Conservation (phyloP, 1,140 invertebrate species). For the Brachionus paranguensis region DNA sequence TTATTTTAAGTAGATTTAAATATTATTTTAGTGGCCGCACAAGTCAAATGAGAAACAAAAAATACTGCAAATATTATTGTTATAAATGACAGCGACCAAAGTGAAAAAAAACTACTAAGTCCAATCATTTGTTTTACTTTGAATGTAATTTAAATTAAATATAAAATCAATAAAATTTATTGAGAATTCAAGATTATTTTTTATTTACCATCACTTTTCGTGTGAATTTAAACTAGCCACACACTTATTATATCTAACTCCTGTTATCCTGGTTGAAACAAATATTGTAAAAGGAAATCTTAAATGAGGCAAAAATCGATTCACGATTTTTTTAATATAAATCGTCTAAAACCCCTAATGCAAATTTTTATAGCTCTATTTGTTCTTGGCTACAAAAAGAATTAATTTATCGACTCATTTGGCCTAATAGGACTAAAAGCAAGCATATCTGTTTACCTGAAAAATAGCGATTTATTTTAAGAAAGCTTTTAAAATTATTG, state of each 20-base stretch:
- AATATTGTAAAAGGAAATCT: background rate
- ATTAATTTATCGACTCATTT: constrained; percentile 34
- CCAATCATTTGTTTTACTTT: background rate
- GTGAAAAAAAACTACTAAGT: background rate
- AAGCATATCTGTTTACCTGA: background rate
- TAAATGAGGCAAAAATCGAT: constrained; percentile 18
- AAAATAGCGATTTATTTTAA: background rate
- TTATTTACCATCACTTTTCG: constrained; percentile 7
- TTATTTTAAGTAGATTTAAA: constrained; percentile 13
- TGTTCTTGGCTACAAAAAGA: background rate
- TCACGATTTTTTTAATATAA: background rate
- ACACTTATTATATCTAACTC: background rate
- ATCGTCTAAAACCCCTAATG: background rate
- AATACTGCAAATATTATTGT: background rate
- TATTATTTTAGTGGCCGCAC: background rate
- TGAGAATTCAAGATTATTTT: background rate
- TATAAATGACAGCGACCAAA: background rate
- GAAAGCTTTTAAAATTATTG: constrained; percentile 7
- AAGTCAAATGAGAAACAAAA: constrained; percentile 14
- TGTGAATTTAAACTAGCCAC: background rate
- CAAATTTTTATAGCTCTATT: background rate
- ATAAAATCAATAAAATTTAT: constrained; percentile 7
- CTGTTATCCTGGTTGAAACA: constrained; percentile 11
- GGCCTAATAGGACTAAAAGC: constrained; percentile 18
- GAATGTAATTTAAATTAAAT: constrained; percentile 23